Percentiles rank a stretch among this genome's conserved stretches.
phyloP scores from a whole-genome alignment of 2,888 invertebrate species.

The Agriopis leucophaearia region DNA sequence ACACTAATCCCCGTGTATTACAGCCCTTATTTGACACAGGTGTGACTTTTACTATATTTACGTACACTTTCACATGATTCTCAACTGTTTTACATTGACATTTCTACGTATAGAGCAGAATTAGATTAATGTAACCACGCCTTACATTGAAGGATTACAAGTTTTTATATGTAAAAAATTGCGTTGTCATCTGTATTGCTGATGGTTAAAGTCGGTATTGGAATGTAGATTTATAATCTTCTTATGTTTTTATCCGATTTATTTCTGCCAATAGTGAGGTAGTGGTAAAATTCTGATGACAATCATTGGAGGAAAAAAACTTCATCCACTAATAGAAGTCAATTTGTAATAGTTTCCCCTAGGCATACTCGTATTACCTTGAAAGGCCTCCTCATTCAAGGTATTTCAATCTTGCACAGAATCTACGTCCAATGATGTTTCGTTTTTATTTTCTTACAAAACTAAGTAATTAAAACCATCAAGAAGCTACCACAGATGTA shows the following conservation, averaged over 20 bases:
- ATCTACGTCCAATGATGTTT: too few species aligned
- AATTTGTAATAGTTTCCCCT: too few species aligned
- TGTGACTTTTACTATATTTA: slow-evolving; percentile 36
- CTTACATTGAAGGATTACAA: slow-evolving; percentile 12
- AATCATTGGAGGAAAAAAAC: slow-evolving; percentile 32
- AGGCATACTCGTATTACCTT: too few species aligned
- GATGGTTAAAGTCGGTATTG: slow-evolving; percentile 44
- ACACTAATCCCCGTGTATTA: slow-evolving; percentile 41
- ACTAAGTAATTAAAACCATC: slow-evolving; percentile 6
- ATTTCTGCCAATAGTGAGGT: slow-evolving; percentile 39
- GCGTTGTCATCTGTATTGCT: slow-evolving; percentile 46
- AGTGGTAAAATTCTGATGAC: slow-evolving; percentile 30
- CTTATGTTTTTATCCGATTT: slow-evolving; percentile 39
- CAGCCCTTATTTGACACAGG: slow-evolving; percentile 42
- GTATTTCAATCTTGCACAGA: too few species aligned
- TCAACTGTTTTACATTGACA: background rate
- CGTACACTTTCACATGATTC: slow-evolving; percentile 25
- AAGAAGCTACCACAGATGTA: slow-evolving; percentile 8
- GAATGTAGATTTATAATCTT: slow-evolving; percentile 24
- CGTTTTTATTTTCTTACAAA: background rate
- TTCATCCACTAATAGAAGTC: background rate
- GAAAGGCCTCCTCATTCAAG: too few species aligned
- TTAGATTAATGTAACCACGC: slow-evolving; percentile 26
- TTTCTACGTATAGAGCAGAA: slow-evolving; percentile 22
- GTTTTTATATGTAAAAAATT: slow-evolving; percentile 16